Conservation (phyloP, 37 sponge, comb jelly and placozoan genomes). For the Hormiphora californensis region DNA sequence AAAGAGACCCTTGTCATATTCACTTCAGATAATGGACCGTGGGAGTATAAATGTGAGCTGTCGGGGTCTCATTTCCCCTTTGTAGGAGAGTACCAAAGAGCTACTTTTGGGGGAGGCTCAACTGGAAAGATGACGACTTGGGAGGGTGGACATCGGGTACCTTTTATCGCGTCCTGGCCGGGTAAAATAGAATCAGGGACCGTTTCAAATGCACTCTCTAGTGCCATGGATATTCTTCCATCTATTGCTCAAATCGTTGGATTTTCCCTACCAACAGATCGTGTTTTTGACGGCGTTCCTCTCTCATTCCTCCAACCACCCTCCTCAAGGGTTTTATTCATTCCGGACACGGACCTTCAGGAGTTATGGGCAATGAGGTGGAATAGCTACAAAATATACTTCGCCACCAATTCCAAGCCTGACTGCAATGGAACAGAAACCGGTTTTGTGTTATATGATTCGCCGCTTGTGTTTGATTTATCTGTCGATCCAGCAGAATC, state of each 20-base stretch:
- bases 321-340: neutral
- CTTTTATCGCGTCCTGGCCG: constrained; percentile 34
- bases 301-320: neutral
- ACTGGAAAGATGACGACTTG: constrained; percentile 52
- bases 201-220: neutral
- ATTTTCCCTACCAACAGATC: constrained; percentile 4
- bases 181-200: neutral
- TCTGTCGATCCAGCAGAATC: neutral
- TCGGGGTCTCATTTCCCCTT: constrained; percentile 4
- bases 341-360: neutral
- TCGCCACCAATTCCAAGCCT: constrained; percentile 13
- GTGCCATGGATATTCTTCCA: constrained; percentile 52
- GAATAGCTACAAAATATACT: constrained; percentile 41
- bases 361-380: constrained; percentile 16
- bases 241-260: neutral
- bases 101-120: neutral
- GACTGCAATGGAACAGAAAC: neutral
- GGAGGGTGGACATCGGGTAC: constrained; percentile 56
- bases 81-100: constrained; percentile 46
- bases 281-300: constrained; percentile 50
- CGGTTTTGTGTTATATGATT: neutral
- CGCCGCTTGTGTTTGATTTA: constrained; percentile 54
- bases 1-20: constrained; percentile 52
- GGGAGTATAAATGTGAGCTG: constrained; percentile 55
- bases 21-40: constrained; percentile 56